Conservation (phyloP, 2,888 invertebrate genomes). For the Thelaira solivaga region DNA sequence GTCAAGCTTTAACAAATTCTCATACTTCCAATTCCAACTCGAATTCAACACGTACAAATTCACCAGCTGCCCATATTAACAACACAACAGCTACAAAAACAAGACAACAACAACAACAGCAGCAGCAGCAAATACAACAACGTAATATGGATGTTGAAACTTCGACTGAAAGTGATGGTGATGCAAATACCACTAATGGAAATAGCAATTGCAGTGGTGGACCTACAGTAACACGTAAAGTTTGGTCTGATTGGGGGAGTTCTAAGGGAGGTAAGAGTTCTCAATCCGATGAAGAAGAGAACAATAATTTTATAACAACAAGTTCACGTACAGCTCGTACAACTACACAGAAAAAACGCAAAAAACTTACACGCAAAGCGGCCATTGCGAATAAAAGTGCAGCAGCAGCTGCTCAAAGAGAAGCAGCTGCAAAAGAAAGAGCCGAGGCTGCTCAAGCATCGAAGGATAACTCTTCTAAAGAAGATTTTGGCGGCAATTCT, state of each 20-base stretch:
- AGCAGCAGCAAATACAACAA: slow-evolving; percentile 66
- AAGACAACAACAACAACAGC: slow-evolving; percentile 65
- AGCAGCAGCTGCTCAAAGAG: slow-evolving; percentile 71
- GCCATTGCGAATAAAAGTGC: slow-evolving; percentile 75
- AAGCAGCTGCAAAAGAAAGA: slow-evolving; percentile 68
- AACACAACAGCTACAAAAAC: slow-evolving; percentile 55
- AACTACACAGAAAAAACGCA: slow-evolving; percentile 74
- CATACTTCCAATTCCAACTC: slow-evolving; percentile 65
- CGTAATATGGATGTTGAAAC: slow-evolving; percentile 71
- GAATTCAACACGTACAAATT: slow-evolving; percentile 61
- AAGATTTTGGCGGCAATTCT: slow-evolving; percentile 75
- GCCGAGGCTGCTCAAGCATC: slow-evolving; percentile 74
- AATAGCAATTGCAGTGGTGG: slow-evolving; percentile 77
- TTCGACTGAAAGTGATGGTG: slow-evolving; percentile 72
- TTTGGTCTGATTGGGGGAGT: slow-evolving; percentile 86
- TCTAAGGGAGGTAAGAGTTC: slow-evolving; percentile 81
- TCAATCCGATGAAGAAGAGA: slow-evolving; percentile 81
- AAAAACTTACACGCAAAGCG: slow-evolving; percentile 76
- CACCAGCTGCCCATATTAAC: slow-evolving; percentile 61
- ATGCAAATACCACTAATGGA: slow-evolving; percentile 63
- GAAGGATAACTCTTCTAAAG: slow-evolving; percentile 74
- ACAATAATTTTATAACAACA: slow-evolving; percentile 74
- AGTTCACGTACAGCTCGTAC: slow-evolving; percentile 54
- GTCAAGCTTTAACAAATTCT: slow-evolving; percentile 66
- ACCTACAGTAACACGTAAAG: slow-evolving; percentile 83